These are phyloP conservation scores for Papilio polyxenes DNA, from an alignment of 1,140 invertebrate genomes.

Conservation along the genomic window DNA sequence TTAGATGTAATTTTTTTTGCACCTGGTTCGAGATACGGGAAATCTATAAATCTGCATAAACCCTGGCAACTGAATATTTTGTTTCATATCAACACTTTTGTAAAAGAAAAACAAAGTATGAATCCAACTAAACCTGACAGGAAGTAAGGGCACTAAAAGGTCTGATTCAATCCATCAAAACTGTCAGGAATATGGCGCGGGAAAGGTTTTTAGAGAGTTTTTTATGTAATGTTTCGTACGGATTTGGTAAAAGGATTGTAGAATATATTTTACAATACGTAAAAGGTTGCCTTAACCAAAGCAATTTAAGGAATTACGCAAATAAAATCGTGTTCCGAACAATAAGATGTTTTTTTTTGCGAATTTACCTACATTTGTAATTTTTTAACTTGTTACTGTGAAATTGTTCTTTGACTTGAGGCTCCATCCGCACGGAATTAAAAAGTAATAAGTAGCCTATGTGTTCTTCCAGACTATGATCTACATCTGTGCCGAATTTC, in stretches of 20 bases:
- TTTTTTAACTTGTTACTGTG: too few species aligned
- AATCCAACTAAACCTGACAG: not conserved
- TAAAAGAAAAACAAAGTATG: not conserved
- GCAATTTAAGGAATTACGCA: not conserved
- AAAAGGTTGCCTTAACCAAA: not conserved
- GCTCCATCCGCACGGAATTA: too few species aligned
- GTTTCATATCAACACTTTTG: not conserved
- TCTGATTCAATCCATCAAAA: slow-evolving; percentile 8
- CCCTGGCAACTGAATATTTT: not conserved
- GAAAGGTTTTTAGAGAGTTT: not conserved
- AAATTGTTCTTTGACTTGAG: too few species aligned
- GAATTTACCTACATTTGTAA: too few species aligned
- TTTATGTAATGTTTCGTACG: not conserved
- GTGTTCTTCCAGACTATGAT: too few species aligned
- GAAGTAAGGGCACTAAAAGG: not conserved
- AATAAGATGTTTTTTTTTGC: not conserved
- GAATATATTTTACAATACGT: not conserved
- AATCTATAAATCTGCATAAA: too few species aligned
- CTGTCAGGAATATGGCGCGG: not conserved
- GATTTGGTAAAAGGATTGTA: not conserved
- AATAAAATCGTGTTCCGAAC: not conserved
- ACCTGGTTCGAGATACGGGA: too few species aligned
- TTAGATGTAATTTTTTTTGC: too few species aligned
- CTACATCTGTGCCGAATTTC: too few species aligned
- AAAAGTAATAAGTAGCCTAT: too few species aligned